Percentiles rank a stretch among this genome's conserved stretches.
Evolutionary conservation across 1,140 invertebrate species (phyloP).

Genomic region (Drosophila persimilis): DNA sequence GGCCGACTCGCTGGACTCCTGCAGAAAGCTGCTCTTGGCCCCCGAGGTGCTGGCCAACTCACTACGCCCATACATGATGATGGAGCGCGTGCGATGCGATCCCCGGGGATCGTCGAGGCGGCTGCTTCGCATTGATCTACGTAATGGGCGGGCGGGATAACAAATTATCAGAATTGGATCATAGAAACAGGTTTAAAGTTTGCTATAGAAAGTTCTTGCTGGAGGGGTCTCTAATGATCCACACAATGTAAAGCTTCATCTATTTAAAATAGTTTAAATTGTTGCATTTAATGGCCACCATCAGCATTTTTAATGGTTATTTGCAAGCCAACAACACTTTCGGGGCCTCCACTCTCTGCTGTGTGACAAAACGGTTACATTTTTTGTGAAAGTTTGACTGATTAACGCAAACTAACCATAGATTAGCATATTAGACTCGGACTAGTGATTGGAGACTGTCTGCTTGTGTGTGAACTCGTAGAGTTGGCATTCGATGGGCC

Average conservation of each 20-base stretch:
- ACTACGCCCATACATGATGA: slow-evolving; percentile 82
- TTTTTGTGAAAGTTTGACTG: slow-evolving; percentile 72
- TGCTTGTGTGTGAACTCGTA: slow-evolving; percentile 9
- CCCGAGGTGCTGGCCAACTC: slow-evolving; percentile 75
- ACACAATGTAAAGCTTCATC: slow-evolving; percentile 5
- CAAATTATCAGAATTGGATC: neutral
- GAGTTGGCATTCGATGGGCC: slow-evolving; percentile 9
- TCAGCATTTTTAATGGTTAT: slow-evolving; percentile 6
- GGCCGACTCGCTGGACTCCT: slow-evolving; percentile 64
- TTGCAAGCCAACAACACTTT: slow-evolving; percentile 18
- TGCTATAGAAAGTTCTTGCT: slow-evolving; percentile 1
- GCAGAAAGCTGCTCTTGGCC: slow-evolving; percentile 73
- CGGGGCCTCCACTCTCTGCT: neutral
- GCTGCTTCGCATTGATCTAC: slow-evolving; percentile 77
- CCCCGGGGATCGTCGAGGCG: slow-evolving; percentile 79
- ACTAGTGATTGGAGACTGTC: neutral
- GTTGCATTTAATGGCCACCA: slow-evolving; percentile 4
- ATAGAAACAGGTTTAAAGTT: neutral
- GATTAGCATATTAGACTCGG: slow-evolving; percentile 54
- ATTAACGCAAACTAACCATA: slow-evolving; percentile 50
- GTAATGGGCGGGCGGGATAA: neutral
- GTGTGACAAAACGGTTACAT: slow-evolving; percentile 54
- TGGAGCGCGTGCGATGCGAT: slow-evolving; percentile 81
- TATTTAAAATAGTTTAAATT: slow-evolving; percentile 12
- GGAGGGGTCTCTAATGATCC: too few relatives aligned